Conservation (phyloP, 2,888 invertebrate genomes). For the Iphiclides podalirius region DNA sequence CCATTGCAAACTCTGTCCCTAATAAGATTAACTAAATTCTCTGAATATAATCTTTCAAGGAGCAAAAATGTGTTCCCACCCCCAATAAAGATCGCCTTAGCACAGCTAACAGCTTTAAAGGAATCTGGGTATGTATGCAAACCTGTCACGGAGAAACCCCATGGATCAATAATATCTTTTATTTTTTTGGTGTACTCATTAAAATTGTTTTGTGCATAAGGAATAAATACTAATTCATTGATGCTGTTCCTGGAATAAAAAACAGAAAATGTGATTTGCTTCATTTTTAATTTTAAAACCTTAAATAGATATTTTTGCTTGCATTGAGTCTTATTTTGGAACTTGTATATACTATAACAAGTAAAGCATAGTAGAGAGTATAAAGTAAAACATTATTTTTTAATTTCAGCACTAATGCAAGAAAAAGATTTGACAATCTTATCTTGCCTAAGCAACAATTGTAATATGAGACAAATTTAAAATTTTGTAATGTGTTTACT, state of each 20-base stretch:
- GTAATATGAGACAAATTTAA: too few relatives aligned
- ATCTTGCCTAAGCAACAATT: too few relatives aligned
- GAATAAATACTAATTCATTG: constrained; percentile 84
- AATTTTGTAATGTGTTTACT: too few relatives aligned
- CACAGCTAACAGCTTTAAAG: constrained; percentile 75
- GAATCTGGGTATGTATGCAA: constrained; percentile 82
- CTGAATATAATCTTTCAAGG: constrained; percentile 84
- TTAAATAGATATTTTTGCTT: too few relatives aligned
- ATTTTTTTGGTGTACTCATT: constrained; percentile 83
- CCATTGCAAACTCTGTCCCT: constrained; percentile 81
- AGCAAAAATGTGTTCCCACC: constrained; percentile 91
- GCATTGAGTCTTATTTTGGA: too few relatives aligned
- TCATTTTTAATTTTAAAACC: too few relatives aligned
- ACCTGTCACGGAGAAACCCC: constrained; percentile 84
- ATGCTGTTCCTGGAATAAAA: constrained; percentile 81
- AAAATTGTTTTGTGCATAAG: constrained; percentile 85
- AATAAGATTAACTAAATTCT: constrained; percentile 82
- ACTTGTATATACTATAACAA: too few relatives aligned
- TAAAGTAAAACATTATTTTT: too few relatives aligned
- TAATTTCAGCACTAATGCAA: too few relatives aligned
- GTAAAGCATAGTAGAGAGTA: too few relatives aligned
- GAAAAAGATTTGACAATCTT: too few relatives aligned
- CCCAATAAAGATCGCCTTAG: constrained; percentile 87
- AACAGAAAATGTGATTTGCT: not conserved
- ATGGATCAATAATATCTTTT: constrained; percentile 77